Evolutionary conservation across 2,888 invertebrate genomes (phyloP).

Genomic region (Pachymerium ferrugineum): DNA sequence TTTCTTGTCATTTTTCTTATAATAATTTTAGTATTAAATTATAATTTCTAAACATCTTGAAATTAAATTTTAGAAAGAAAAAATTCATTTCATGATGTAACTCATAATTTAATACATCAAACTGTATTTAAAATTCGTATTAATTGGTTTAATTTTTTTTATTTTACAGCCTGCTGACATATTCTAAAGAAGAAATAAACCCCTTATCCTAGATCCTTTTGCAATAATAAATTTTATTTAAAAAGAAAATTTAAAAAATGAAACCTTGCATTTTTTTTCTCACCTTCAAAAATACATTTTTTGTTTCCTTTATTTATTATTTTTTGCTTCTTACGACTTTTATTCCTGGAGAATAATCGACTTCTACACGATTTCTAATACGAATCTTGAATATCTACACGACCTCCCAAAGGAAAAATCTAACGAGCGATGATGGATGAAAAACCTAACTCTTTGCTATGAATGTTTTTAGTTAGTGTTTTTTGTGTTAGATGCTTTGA

Average conservation of each 20-base stretch:
- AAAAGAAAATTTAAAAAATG: not conserved
- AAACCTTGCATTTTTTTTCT: not conserved
- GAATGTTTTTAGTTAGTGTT: not conserved
- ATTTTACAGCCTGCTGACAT: constrained; percentile 10
- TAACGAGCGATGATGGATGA: not conserved
- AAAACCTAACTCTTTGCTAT: not conserved
- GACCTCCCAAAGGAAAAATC: not conserved
- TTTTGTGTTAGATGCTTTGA: not conserved
- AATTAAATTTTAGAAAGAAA: no score
- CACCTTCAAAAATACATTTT: not conserved
- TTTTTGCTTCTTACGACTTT: constrained; percentile 10
- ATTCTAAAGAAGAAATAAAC: not conserved
- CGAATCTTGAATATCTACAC: not conserved
- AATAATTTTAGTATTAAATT: no score
- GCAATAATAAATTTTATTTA: not conserved
- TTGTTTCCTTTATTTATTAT: not conserved
- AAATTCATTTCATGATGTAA: no score
- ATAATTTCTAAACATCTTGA: no score
- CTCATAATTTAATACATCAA: no score
- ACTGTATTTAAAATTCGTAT: no score
- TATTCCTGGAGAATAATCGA: constrained; percentile 21
- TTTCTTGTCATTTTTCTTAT: not conserved
- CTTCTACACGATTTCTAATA: constrained; percentile 5
- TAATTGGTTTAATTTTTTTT: not conserved
- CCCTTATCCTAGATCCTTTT: not conserved